These are phyloP conservation scores for Synaphobranchus kaupii DNA, from an alignment of 2,797 vertebrate species.

Conservation along the genomic window DNA sequence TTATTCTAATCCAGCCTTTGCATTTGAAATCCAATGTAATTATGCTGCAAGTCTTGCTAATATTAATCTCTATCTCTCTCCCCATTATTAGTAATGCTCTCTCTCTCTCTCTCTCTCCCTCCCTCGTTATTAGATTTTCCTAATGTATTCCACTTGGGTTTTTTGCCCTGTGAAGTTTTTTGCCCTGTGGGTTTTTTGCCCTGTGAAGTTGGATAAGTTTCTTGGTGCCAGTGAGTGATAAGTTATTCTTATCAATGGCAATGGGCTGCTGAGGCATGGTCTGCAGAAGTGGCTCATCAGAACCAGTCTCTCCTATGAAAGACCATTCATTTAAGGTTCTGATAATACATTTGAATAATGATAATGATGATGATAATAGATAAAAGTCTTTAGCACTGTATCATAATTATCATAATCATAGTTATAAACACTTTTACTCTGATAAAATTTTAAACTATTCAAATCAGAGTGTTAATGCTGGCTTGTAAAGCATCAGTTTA, in stretches of 20 bases:
- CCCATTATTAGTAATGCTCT: no score
- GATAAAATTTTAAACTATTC: not conserved
- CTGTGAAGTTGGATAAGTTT: not conserved
- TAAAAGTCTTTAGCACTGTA: not conserved
- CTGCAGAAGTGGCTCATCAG: not conserved
- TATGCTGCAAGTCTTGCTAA: not conserved
- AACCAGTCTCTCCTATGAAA: not conserved
- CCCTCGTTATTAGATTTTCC: not conserved
- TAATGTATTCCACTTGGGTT: not conserved
- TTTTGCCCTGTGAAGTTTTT: not conserved
- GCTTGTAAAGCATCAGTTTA: not conserved
- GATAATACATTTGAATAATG: not conserved
- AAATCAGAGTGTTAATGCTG: not conserved
- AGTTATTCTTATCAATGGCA: not conserved
- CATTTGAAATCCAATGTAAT: slow-evolving; percentile 8
- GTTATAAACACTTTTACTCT: not conserved
- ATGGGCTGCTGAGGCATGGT: not conserved
- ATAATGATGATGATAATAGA: not conserved
- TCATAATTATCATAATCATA: not conserved
- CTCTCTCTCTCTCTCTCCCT: not conserved
- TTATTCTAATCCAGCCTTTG: not conserved
- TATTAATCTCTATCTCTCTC: no score
- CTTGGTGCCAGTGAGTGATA: not conserved
- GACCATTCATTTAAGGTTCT: not conserved
- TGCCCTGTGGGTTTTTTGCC: not conserved